Percentiles rank a stretch among this genome's conserved stretches.
These are phyloP conservation scores for Lepidurus arcticus DNA, from an alignment of 1,140 invertebrate species.

Conservation along the genomic window DNA sequence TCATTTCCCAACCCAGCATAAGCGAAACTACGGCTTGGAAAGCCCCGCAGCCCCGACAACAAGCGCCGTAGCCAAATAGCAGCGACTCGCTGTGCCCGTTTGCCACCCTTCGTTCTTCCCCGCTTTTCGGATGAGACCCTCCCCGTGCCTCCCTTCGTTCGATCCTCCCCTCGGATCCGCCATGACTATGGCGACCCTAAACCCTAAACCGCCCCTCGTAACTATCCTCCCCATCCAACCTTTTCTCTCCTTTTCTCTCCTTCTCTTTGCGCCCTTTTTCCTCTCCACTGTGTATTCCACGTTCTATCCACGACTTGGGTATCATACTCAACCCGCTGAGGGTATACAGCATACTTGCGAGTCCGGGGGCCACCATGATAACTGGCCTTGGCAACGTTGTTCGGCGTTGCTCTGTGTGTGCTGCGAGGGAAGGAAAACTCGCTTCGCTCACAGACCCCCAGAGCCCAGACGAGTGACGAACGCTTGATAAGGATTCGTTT, in stretches of 20 bases:
- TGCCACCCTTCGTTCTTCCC: background rate
- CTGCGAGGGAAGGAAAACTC: background rate
- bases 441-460: background rate
- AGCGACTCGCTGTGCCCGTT: constrained; percentile 11
- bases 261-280: background rate
- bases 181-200: background rate
- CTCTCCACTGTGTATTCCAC: background rate
- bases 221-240: background rate
- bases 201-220: constrained; percentile 4
- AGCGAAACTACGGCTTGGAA: constrained; percentile 12
- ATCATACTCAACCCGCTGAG: background rate
- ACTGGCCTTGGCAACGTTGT: constrained; percentile 20
- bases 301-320: background rate
- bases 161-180: background rate
- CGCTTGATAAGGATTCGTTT: constrained; percentile 17
- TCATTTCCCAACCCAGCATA: constrained; percentile 18
- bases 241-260: background rate
- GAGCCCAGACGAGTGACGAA: constrained; percentile 20
- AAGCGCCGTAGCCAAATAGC: constrained; percentile 18
- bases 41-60: constrained; percentile 19
- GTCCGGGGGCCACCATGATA: constrained; percentile 20
- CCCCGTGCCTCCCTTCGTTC: background rate
- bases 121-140: background rate
- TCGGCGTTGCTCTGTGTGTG: background rate
- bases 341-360: constrained; percentile 1